phyloP scores from a whole-genome alignment of 2,797 vertebrate species.

The Botia almorhae region DNA sequence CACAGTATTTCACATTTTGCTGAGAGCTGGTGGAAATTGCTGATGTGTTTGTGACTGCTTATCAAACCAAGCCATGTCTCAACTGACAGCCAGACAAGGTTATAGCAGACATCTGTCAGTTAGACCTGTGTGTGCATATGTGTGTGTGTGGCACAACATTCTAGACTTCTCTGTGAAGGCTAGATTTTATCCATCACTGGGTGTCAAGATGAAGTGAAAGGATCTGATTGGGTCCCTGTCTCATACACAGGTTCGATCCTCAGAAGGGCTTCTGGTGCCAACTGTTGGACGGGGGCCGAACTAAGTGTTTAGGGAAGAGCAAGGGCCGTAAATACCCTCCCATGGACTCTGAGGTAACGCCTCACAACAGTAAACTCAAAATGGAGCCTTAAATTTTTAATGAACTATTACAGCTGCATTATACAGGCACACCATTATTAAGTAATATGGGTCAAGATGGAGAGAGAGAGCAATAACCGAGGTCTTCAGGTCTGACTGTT shows the following conservation, averaged over 20 bases:
- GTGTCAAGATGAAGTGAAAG: slow-evolving; percentile 36
- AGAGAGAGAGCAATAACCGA: not conserved
- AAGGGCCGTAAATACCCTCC: slow-evolving; percentile 93
- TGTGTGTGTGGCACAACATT: slow-evolving; percentile 9
- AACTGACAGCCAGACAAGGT: slow-evolving; percentile 57
- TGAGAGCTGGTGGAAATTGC: slow-evolving; percentile 35
- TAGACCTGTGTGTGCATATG: slow-evolving; percentile 26
- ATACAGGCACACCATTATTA: slow-evolving; percentile 1
- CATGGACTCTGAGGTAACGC: slow-evolving; percentile 91
- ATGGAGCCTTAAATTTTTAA: slow-evolving; percentile 37
- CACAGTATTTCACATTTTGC: not conserved
- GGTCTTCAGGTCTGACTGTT: slow-evolving; percentile 5
- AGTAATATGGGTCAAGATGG: slow-evolving; percentile 29
- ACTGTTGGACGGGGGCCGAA: slow-evolving; percentile 91
- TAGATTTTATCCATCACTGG: slow-evolving; percentile 35
- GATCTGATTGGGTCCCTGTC: slow-evolving; percentile 36
- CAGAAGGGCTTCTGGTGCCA: slow-evolving; percentile 99
- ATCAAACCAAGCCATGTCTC: slow-evolving; percentile 54
- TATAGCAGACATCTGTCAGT: slow-evolving; percentile 54
- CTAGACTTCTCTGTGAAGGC: slow-evolving; percentile 11
- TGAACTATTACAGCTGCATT: slow-evolving; percentile 31
- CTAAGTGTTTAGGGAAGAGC: slow-evolving; percentile 95
- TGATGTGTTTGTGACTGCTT: slow-evolving; percentile 48
- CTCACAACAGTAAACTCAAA: slow-evolving; percentile 30
- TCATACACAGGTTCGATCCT: slow-evolving; percentile 87